Conservation (phyloP, 2,888 invertebrate species). For the Microctonus aethiopoides region DNA sequence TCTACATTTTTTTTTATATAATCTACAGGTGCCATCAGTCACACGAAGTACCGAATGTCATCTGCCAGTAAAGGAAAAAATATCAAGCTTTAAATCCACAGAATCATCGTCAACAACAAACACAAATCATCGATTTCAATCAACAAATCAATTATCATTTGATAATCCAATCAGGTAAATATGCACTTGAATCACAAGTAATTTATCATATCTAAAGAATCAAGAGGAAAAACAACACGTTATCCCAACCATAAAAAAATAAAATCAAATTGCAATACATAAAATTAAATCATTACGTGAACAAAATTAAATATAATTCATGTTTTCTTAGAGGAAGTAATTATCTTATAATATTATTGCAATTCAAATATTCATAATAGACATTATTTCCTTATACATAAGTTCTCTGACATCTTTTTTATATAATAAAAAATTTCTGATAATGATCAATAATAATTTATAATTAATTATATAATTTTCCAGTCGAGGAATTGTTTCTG, state of each 20-base stretch:
- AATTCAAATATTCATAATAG: too few species aligned
- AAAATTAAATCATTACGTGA: too few species aligned
- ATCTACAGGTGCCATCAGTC: constrained; percentile 37
- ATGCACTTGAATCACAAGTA: background rate
- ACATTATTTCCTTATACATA: too few species aligned
- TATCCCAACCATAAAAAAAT: too few species aligned
- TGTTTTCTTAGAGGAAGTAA: too few species aligned
- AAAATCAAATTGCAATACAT: too few species aligned
- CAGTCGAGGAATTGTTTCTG: background rate
- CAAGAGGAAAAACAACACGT: too few species aligned
- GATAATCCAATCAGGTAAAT: constrained; percentile 47
- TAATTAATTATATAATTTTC: background rate
- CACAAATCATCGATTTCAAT: constrained; percentile 29
- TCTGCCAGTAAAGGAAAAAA: constrained; percentile 32
- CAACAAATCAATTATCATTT: constrained; percentile 46
- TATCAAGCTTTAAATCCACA: constrained; percentile 28
- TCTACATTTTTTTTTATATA: too few species aligned
- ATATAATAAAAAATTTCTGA: background rate
- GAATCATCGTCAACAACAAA: background rate
- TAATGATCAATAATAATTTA: background rate
- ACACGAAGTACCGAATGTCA: constrained; percentile 46
- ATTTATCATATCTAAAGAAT: background rate
- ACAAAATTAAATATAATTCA: too few species aligned
- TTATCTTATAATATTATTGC: too few species aligned
- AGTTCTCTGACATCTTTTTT: background rate